Percentiles rank a stretch among this genome's conserved stretches.
Conservation (phyloP, 2,888 invertebrate species). For the Pyrgus malvae region DNA sequence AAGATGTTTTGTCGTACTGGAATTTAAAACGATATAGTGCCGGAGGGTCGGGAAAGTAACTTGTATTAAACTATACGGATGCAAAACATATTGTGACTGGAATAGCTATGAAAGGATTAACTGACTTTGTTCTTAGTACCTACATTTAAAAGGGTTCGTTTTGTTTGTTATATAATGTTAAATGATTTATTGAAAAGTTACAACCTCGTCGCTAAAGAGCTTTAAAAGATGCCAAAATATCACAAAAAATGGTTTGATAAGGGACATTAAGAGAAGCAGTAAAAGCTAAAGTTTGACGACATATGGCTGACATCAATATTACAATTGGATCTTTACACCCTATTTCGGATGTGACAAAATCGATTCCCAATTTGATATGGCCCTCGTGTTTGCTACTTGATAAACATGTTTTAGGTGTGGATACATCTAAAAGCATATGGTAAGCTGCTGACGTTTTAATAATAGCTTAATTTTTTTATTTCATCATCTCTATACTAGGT, state of each 20-base stretch:
- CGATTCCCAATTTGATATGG: constrained; percentile 77
- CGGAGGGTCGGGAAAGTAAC: constrained; percentile 36
- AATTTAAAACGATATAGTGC: constrained; percentile 56
- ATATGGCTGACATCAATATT: constrained; percentile 75
- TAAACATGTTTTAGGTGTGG: constrained; percentile 42
- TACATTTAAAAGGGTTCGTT: constrained; percentile 26
- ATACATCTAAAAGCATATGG: constrained; percentile 8
- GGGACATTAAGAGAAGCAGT: neutral
- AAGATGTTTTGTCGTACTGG: constrained; percentile 74
- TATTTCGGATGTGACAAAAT: constrained; percentile 77
- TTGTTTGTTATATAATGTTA: too few species aligned
- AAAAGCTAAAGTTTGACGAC: constrained; percentile 42
- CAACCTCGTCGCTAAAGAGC: too few species aligned
- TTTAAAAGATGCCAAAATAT: too few species aligned
- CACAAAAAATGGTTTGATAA: too few species aligned
- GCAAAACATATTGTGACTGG: constrained; percentile 74
- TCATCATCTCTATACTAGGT: too few species aligned
- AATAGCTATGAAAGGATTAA: constrained; percentile 74
- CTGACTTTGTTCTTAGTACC: constrained; percentile 31
- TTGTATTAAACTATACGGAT: constrained; percentile 48
- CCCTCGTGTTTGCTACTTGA: constrained; percentile 66
- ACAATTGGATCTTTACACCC: constrained; percentile 77
- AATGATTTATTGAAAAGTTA: too few species aligned
- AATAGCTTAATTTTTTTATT: too few species aligned
- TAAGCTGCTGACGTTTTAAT: neutral